Conservation (phyloP, 2,888 invertebrate species). For the Mesochorus sp. region DNA sequence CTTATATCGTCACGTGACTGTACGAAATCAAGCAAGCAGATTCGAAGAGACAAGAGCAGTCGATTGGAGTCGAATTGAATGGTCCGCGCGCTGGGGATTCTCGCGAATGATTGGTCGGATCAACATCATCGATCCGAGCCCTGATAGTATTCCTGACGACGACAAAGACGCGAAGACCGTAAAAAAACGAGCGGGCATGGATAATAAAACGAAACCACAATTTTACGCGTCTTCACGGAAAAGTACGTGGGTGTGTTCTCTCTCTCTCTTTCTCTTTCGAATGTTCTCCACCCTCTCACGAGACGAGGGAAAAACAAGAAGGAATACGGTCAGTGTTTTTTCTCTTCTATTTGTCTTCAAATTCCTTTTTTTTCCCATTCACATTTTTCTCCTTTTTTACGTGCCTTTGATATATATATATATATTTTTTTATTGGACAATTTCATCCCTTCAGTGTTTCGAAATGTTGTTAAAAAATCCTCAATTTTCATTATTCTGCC, state of each 20-base stretch:
- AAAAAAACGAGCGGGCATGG: conserved; percentile 14
- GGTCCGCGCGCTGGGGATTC: not conserved
- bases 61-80: conserved; percentile 13
- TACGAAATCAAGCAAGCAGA: conserved; percentile 2
- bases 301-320: conserved; percentile 1
- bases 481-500: no score
- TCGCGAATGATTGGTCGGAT: conserved; percentile 30
- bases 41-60: not conserved
- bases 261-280: not conserved
- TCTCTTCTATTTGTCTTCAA: not conserved
- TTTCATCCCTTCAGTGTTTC: no score
- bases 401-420: no score
- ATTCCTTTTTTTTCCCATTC: not conserved
- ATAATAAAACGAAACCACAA: conserved; percentile 38
- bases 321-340: no score
- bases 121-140: conserved; percentile 23
- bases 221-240: conserved; percentile 31
- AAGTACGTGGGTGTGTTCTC: conserved; percentile 42
- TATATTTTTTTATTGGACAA: no score
- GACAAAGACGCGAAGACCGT: not conserved
- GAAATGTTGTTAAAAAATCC: no score
- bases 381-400: conserved; percentile 10
- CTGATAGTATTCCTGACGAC: not conserved
- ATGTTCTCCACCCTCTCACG: not conserved
- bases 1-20: conserved; percentile 5